Percentiles rank a stretch among this genome's conserved stretches.
Conservation (phyloP, 2,797 vertebrate genomes). For the Ctenochaetus hawaiiensis region DNA sequence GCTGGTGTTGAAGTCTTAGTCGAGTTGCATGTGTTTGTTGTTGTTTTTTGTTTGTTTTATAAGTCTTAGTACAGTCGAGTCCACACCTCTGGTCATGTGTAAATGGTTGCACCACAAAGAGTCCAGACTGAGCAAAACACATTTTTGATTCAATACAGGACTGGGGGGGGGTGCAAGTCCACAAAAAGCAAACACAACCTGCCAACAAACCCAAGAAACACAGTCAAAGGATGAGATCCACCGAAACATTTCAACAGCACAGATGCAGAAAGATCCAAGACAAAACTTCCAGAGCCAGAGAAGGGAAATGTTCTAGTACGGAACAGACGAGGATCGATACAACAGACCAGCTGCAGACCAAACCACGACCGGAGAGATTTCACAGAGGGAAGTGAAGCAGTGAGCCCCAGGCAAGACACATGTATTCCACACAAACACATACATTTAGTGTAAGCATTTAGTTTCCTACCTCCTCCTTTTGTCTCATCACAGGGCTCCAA, state of each 20-base stretch:
- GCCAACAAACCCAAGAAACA: constrained; percentile 56
- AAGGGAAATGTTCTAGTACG: constrained; percentile 58
- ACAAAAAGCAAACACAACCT: constrained; percentile 59
- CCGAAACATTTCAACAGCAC: constrained; percentile 62
- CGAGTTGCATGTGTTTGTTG: not conserved
- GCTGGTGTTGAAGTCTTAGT: not conserved
- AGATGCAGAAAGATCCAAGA: constrained; percentile 69
- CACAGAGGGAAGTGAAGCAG: constrained; percentile 69
- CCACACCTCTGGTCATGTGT: constrained; percentile 47
- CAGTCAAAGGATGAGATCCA: constrained; percentile 56
- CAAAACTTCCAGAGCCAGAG: constrained; percentile 63
- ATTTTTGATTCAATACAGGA: constrained; percentile 38
- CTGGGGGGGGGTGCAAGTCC: constrained; percentile 22
- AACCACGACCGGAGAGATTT: constrained; percentile 61
- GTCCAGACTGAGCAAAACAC: constrained; percentile 38
- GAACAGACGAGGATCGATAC: constrained; percentile 58
- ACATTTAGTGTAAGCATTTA: constrained; percentile 50
- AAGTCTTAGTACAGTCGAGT: constrained; percentile 4
- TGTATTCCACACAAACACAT: constrained; percentile 31
- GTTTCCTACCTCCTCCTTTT: constrained; percentile 81
- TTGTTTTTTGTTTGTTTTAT: not conserved
- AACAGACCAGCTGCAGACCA: constrained; percentile 64
- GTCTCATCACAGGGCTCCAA: constrained; percentile 74
- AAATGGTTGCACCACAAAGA: constrained; percentile 26
- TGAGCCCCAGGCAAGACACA: constrained; percentile 68